Conservation (phyloP, 2,797 vertebrate genomes). For the Bradypodion pumilum region DNA sequence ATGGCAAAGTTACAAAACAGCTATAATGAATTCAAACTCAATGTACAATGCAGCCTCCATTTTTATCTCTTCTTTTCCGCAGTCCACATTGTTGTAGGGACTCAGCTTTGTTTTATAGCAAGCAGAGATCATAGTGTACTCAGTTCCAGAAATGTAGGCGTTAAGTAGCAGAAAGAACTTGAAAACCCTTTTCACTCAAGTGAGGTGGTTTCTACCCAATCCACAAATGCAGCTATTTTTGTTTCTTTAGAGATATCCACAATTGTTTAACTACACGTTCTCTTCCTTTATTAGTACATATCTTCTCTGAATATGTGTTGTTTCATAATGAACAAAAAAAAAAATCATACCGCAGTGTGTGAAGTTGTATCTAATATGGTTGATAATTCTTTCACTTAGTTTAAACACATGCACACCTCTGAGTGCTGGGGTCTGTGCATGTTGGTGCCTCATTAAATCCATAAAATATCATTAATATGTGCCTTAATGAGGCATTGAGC, state of each 20-base stretch:
- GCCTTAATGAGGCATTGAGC: slow-evolving; percentile 8
- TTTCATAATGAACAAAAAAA: slow-evolving; percentile 5
- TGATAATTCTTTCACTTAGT: not conserved
- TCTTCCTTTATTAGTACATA: not conserved
- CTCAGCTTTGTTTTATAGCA: not conserved
- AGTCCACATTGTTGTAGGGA: not conserved
- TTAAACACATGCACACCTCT: not conserved
- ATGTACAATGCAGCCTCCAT: not conserved
- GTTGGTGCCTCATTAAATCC: slow-evolving; percentile 32
- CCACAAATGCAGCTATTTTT: not conserved
- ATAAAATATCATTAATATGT: not conserved
- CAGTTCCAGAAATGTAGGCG: not conserved
- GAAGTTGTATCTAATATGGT: slow-evolving; percentile 5
- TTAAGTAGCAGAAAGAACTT: not conserved
- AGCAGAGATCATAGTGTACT: not conserved
- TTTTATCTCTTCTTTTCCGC: not conserved
- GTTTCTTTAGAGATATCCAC: not conserved
- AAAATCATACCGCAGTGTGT: not conserved
- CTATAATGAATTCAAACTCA: not conserved
- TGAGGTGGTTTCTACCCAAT: not conserved
- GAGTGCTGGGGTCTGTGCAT: not conserved
- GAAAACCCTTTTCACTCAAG: not conserved
- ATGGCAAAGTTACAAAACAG: not conserved
- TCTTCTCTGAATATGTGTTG: slow-evolving; percentile 1
- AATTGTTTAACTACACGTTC: not conserved